Evolutionary conservation across 2,888 invertebrate species (phyloP).

Genomic region (Sphaerophoria rueppellii): DNA sequence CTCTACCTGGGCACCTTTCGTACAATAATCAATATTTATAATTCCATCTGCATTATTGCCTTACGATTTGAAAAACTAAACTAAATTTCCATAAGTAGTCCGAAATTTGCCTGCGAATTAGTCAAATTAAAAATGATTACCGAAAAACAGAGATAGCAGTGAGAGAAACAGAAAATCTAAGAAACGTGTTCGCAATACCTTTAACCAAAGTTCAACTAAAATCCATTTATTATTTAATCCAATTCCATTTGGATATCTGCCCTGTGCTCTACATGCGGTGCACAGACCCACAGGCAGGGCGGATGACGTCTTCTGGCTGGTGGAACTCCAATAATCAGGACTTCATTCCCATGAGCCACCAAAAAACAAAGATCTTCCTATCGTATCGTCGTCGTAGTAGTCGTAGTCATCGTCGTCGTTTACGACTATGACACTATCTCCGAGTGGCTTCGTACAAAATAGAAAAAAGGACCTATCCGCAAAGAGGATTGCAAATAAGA

Average conservation of each 20-base stretch:
- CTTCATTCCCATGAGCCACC: constrained; percentile 60
- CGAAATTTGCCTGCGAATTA: constrained; percentile 57
- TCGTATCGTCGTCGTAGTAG: not conserved
- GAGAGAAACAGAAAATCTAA: not conserved
- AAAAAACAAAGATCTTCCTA: constrained; percentile 48
- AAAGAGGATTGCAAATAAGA: constrained; percentile 35
- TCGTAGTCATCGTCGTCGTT: constrained; percentile 4
- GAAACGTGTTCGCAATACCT: constrained; percentile 25
- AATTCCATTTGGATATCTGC: constrained; percentile 57
- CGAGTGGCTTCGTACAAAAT: not conserved
- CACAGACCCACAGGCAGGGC: not conserved
- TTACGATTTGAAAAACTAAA: constrained; percentile 9
- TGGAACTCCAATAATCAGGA: constrained; percentile 61
- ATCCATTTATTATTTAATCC: constrained; percentile 72
- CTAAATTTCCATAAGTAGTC: constrained; percentile 61
- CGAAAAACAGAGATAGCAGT: not conserved
- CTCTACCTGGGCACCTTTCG: too few species aligned
- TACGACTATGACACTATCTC: constrained; percentile 17
- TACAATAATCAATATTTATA: too few species aligned
- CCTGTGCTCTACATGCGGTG: constrained; percentile 1
- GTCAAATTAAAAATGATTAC: constrained; percentile 69
- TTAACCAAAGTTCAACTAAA: constrained; percentile 35
- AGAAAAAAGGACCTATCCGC: not conserved
- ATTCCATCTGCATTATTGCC: too few species aligned
- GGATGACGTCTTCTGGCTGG: constrained; percentile 45